These are phyloP conservation scores for Meiosimyza platycephala DNA, from an alignment of 2,888 invertebrate species.

Conservation along the genomic window DNA sequence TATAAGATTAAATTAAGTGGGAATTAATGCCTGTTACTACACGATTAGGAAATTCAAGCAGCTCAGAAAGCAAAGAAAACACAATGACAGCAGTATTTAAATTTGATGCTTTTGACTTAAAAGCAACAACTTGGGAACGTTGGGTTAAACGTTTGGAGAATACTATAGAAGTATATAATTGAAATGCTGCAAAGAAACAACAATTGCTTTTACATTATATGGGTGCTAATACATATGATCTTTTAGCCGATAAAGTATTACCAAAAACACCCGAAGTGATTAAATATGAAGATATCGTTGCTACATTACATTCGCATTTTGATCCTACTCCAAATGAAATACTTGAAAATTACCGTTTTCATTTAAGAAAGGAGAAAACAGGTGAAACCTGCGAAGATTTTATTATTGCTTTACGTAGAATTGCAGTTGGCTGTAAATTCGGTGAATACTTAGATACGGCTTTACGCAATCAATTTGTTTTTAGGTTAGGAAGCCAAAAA, in stretches of 20 bases:
- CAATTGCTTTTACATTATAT: no score
- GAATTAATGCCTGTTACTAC: no score
- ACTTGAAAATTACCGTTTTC: slow-evolving; percentile 1
- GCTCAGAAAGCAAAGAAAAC: no score
- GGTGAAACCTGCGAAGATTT: background rate
- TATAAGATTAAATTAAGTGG: no score
- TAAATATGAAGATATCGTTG: background rate
- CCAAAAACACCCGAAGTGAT: background rate
- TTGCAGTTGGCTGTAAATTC: slow-evolving; percentile 26
- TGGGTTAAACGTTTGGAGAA: no score
- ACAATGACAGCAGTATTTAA: no score
- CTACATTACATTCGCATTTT: background rate
- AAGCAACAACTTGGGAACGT: no score
- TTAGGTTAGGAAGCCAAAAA: slow-evolving; percentile 3
- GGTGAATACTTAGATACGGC: slow-evolving; percentile 24
- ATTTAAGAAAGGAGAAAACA: slow-evolving; percentile 20
- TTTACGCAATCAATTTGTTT: slow-evolving; percentile 35
- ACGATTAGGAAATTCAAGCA: no score
- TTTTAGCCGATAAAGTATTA: background rate
- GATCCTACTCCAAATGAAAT: slow-evolving; percentile 14
- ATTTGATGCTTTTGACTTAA: no score
- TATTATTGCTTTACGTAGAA: slow-evolving; percentile 2
- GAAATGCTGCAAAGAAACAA: no score
- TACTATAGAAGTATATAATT: no score
- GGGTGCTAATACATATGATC: no score